Conservation (phyloP, 2,797 vertebrate species). For the Echeneis naucrates region DNA sequence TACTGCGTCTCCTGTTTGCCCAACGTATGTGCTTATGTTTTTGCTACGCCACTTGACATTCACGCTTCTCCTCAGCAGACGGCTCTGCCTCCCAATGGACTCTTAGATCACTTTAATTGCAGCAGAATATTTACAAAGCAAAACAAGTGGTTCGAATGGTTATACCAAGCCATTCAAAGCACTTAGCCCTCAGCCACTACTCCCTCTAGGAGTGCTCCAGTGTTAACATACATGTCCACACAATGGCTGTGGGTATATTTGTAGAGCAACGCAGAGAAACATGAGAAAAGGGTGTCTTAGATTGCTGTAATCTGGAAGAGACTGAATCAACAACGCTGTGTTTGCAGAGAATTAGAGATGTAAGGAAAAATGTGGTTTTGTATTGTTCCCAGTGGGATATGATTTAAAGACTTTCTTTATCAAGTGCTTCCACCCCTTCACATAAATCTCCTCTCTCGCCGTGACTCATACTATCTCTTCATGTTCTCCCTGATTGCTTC, state of each 20-base stretch:
- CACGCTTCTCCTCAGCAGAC: conserved; percentile 16
- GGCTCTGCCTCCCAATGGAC: conserved; percentile 27
- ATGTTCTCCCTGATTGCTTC: conserved; percentile 27
- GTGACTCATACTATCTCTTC: conserved; percentile 23
- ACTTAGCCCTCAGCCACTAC: conserved; percentile 8
- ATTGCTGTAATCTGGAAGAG: not conserved
- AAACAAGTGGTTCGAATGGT: conserved; percentile 41
- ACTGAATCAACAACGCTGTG: not conserved
- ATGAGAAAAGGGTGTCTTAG: not conserved
- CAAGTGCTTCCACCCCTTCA: not conserved
- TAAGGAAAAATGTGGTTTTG: not conserved
- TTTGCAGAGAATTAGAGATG: conserved; percentile 2
- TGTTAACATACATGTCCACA: conserved; percentile 11
- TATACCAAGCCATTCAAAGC: conserved; percentile 28
- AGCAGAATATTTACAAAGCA: conserved; percentile 49
- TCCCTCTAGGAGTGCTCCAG: not conserved
- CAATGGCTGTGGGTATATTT: conserved; percentile 15
- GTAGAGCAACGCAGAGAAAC: conserved; percentile 7
- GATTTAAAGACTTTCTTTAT: not conserved
- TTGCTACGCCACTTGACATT: conserved; percentile 4
- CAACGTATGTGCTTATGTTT: conserved; percentile 13
- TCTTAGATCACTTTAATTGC: conserved; percentile 52
- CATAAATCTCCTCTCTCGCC: not conserved
- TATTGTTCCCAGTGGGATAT: not conserved
- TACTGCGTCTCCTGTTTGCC: conserved; percentile 38